Percentiles rank a stretch among this genome's conserved stretches.
phyloP scores from a whole-genome alignment of 2,113 vertebrate genomes.

The Epinephelus cyanopodus region DNA sequence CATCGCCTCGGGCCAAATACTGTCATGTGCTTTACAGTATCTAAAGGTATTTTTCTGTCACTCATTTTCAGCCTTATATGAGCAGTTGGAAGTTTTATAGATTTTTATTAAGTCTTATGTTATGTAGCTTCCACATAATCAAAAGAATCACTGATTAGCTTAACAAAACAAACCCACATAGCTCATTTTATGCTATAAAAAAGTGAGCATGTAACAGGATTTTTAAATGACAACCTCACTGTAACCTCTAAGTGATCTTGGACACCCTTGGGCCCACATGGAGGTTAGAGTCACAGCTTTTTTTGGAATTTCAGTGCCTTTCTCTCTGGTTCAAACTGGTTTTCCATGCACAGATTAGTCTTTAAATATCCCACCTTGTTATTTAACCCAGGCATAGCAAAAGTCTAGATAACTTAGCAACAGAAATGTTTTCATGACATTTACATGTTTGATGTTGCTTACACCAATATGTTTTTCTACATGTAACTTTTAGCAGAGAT shows the following conservation, averaged over 20 bases:
- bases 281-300: neutral
- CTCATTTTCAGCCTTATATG: neutral
- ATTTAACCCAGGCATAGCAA: neutral
- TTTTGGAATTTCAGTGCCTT: neutral
- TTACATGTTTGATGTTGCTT: neutral
- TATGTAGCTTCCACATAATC: neutral
- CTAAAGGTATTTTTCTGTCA: neutral
- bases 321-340: neutral
- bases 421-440: neutral
- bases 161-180: too few species aligned
- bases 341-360: neutral
- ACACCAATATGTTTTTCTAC: neutral
- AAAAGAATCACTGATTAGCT: neutral
- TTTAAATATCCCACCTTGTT: neutral
- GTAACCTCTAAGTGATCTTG: slow-evolving; percentile 51
- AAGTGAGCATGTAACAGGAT: neutral
- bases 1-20: slow-evolving; percentile 5
- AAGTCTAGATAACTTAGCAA: neutral
- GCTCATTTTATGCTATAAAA: neutral
- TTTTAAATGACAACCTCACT: neutral
- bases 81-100: neutral
- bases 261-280: neutral
- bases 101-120: neutral
- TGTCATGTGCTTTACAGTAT: slow-evolving; percentile 33
- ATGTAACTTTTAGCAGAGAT: neutral